These are phyloP conservation scores for Corticium candelabrum DNA, from an alignment of 37 sponge, comb jelly and placozoan species.

Conservation along the genomic window DNA sequence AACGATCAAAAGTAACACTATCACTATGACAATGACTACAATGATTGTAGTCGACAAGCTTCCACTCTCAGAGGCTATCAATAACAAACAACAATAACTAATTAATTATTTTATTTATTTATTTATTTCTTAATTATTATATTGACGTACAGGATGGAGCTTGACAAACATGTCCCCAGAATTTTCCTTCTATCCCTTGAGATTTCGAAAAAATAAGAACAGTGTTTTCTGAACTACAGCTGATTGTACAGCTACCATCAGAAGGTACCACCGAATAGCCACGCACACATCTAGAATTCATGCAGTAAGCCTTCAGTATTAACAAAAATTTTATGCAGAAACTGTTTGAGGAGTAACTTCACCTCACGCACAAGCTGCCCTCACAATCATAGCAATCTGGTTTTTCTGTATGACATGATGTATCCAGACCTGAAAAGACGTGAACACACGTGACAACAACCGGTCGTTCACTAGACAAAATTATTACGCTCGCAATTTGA, in stretches of 20 bases:
- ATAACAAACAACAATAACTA: no score
- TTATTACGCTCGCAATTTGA: neutral
- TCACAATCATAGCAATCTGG: neutral
- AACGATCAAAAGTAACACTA: neutral
- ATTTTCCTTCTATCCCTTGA: neutral
- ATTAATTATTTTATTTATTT: neutral
- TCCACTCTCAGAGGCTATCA: neutral
- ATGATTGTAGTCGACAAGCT: neutral
- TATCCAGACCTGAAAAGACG: neutral
- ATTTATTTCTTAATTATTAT: neutral
- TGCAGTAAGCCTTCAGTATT: neutral
- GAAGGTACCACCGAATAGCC: neutral
- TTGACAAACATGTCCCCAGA: neutral
- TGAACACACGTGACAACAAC: neutral
- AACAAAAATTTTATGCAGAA: neutral
- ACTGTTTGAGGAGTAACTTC: neutral
- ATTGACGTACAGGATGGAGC: no score
- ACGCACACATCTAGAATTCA: neutral
- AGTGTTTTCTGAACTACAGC: neutral
- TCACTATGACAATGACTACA: neutral
- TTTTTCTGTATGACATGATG: neutral
- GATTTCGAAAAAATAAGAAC: neutral
- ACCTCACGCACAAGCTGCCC: neutral
- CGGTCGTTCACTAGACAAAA: neutral
- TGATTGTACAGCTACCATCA: neutral